phyloP scores from a whole-genome alignment of 2,797 vertebrate species.

The Psittacula echo region DNA sequence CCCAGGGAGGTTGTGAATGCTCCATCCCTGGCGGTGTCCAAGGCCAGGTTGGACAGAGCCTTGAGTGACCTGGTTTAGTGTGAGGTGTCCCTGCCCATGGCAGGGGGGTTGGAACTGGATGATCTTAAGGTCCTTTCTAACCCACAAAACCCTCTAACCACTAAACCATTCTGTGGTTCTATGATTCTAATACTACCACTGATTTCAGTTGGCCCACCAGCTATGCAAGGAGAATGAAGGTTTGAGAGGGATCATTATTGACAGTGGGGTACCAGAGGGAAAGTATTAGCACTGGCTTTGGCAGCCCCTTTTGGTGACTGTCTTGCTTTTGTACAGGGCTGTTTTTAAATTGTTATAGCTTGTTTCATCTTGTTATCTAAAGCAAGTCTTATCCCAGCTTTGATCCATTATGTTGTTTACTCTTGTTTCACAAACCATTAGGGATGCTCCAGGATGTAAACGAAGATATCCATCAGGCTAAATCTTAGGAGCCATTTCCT shows the following conservation, averaged over 20 bases:
- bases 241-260: background rate
- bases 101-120: too few relatives aligned
- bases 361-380: slow-evolving; percentile 5
- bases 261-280: background rate
- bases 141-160: too few relatives aligned
- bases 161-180: too few relatives aligned
- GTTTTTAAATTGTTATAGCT: background rate
- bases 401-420: slow-evolving; percentile 32
- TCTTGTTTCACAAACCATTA: slow-evolving; percentile 43
- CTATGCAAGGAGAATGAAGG: background rate
- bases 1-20: too few relatives aligned
- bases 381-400: background rate
- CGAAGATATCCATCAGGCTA: slow-evolving; percentile 2
- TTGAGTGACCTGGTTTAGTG: too few relatives aligned
- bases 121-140: too few relatives aligned
- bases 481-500: background rate
- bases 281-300: background rate
- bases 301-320: background rate
- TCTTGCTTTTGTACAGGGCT: background rate
- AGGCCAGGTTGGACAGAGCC: too few relatives aligned
- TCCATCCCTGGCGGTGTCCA: too few relatives aligned
- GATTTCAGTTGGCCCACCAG: background rate
- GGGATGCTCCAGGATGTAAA: slow-evolving; percentile 20
- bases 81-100: too few relatives aligned
- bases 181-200: too few relatives aligned